phyloP scores from a whole-genome alignment of 2,113 vertebrate genomes.

The Rhinoptilus africanus region DNA sequence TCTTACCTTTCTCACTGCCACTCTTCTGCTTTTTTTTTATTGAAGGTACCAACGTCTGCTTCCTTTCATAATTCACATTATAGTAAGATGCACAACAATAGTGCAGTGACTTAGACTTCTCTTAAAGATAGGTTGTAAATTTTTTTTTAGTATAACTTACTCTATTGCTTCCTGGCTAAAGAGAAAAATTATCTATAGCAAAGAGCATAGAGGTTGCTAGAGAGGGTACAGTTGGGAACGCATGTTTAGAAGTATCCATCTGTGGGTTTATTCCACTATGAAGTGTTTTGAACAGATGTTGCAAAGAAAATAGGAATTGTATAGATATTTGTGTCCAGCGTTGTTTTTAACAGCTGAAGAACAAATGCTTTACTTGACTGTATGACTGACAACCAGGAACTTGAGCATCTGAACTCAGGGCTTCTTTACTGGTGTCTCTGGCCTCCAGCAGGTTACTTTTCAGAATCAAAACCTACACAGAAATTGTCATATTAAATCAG shows the following conservation, averaged over 20 bases:
- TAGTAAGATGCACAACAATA: not conserved
- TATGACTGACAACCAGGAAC: not conserved
- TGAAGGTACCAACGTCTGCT: not conserved
- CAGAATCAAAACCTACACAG: not conserved
- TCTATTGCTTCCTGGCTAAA: not conserved
- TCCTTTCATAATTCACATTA: not conserved
- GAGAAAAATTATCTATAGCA: not conserved
- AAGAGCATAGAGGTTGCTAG: not conserved
- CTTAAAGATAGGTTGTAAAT: not conserved
- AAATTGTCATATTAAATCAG: not conserved
- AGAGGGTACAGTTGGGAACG: not conserved
- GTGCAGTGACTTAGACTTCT: not conserved
- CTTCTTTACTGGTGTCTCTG: not conserved
- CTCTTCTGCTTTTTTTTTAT: not conserved
- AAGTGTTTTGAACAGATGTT: not conserved
- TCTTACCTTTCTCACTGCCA: not conserved
- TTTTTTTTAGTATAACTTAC: not conserved
- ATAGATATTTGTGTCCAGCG: fast-evolving
- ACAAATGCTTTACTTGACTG: not conserved
- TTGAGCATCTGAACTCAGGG: not conserved
- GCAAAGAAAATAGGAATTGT: not conserved
- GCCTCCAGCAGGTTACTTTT: not conserved
- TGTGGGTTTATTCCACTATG: not conserved
- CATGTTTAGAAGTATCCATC: not conserved
- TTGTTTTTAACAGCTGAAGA: not conserved